Evolutionary conservation across 2,888 invertebrate species (phyloP), one percentile per base, ranked within the genome.

Genomic region (Drosophila kuntzei): DNA sequence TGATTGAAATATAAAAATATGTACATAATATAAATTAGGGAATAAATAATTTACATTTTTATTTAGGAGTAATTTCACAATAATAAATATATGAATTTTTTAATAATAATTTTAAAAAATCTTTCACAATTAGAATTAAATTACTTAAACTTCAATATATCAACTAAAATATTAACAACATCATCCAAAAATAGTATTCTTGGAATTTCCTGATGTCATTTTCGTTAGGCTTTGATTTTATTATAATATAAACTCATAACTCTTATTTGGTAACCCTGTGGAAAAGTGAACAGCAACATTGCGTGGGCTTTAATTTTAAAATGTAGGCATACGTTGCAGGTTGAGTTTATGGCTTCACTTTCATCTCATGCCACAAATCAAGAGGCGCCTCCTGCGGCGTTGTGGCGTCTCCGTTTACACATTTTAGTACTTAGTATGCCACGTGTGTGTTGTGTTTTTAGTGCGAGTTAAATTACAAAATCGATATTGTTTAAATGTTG

Each of bases 301-400:
- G 32, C 41, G 43, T 37, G 47, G 39, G 32, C 29, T 37, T 76
- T 70, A 75, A 83, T 70, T 85, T 76, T 62, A 74, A 75, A 85
- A 76, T 73, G 70, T 69, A 65, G 73, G 67, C 87, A 79, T 73
- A 84, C 27, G 25, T 72, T 76, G 70, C 62, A 44, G 63, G 57
- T 68, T 74, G 41, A 29, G 57, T 64, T 71, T 83, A 86, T 75
- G 80, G 86, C 69, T 74, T 81, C 74, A 74, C 64, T 58, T 72
- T 65, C 41, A 39, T 72, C 63, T 20, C 43, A 32, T 25, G 27
- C 27, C 41, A 18, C 22, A 55, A 39, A 4, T n/a, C 36, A 2
- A 7, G 46, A 5, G 44, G 41, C 55, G 60, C 67, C 44, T 55
- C 85, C 79, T 71, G 82, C 61, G 71, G 79, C 58, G 58, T 36